These are phyloP conservation scores for Clarias pachynema DNA, from an alignment of 2,797 vertebrate genomes.

Conservation along the genomic window DNA sequence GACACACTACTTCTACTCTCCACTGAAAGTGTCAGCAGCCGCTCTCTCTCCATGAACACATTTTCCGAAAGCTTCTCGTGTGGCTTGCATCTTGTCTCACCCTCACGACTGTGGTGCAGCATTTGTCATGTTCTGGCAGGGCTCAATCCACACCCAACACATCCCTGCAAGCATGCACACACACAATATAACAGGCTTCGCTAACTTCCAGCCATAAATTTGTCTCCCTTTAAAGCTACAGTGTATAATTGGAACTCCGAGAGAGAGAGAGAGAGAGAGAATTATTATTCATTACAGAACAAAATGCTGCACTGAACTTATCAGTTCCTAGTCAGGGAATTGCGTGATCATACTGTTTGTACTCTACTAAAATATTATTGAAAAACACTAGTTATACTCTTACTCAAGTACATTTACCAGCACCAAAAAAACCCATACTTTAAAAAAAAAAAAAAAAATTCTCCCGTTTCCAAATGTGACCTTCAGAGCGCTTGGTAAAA, in stretches of 20 bases:
- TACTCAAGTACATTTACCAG: not conserved
- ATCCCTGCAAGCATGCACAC: not conserved
- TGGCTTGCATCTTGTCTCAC: not conserved
- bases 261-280: not conserved
- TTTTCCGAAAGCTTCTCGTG: constrained; percentile 4
- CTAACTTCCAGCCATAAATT: not conserved
- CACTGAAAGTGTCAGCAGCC: constrained; percentile 10
- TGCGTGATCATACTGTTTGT: not conserved
- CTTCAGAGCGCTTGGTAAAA: not conserved
- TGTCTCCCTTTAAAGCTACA: not conserved
- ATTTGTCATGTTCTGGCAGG: not conserved
- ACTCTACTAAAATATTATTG: not conserved
- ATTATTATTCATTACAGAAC: constrained; percentile 3
- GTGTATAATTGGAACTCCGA: not conserved
- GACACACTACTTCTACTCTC: constrained; percentile 20
- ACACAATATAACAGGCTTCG: not conserved
- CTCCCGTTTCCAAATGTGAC: not conserved
- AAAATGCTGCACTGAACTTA: not conserved
- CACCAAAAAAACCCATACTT: not conserved
- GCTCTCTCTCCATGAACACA: constrained; percentile 5
- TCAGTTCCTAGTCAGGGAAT: not conserved
- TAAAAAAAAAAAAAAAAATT: not conserved
- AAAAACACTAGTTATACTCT: not conserved
- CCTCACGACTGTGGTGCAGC: not conserved
- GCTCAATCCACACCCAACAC: not conserved